Percentiles rank a stretch among this genome's conserved stretches.
These are phyloP conservation scores for Drosophila sordidapex DNA, from an alignment of 2,888 invertebrate species.

Conservation along the genomic window DNA sequence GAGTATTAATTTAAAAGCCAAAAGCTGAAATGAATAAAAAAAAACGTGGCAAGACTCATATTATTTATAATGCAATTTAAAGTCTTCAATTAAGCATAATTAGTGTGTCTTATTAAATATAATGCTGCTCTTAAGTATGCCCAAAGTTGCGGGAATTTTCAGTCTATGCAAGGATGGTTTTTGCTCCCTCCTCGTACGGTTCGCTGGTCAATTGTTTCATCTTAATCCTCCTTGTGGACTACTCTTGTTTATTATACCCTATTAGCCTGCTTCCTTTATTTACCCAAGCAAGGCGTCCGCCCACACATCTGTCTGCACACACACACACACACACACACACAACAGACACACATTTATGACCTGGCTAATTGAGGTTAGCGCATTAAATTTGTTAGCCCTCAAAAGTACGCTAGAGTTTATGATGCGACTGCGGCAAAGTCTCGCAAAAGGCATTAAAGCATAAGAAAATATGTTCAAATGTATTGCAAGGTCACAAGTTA, in stretches of 20 bases:
- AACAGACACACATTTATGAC: conserved; percentile 18
- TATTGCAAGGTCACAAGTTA: conserved; percentile 71
- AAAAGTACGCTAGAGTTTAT: conserved; percentile 44
- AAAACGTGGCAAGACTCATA: neutral
- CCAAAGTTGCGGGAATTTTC: neutral
- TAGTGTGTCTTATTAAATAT: conserved; percentile 4
- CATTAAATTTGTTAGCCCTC: conserved; percentile 36
- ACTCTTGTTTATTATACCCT: conserved; percentile 41
- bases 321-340: neutral
- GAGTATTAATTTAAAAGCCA: neutral
- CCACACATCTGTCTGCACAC: conserved; percentile 9
- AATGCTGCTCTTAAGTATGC: conserved; percentile 7
- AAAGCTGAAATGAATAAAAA: neutral
- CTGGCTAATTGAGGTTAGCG: conserved; percentile 56
- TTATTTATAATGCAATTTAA: neutral
- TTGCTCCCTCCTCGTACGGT: conserved; percentile 37
- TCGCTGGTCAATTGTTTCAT: conserved; percentile 44
- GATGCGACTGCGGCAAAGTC: conserved; percentile 10
- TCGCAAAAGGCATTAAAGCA: conserved; percentile 63
- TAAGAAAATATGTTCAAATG: conserved; percentile 63
- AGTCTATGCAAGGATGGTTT: conserved; percentile 2
- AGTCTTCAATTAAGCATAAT: conserved; percentile 4
- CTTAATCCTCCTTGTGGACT: conserved; percentile 29
- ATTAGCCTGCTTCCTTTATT: conserved; percentile 45
- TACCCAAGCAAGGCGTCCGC: neutral